These are phyloP conservation scores for Lucinisca nassula DNA, from an alignment of 2,888 invertebrate genomes.

Conservation along the genomic window DNA sequence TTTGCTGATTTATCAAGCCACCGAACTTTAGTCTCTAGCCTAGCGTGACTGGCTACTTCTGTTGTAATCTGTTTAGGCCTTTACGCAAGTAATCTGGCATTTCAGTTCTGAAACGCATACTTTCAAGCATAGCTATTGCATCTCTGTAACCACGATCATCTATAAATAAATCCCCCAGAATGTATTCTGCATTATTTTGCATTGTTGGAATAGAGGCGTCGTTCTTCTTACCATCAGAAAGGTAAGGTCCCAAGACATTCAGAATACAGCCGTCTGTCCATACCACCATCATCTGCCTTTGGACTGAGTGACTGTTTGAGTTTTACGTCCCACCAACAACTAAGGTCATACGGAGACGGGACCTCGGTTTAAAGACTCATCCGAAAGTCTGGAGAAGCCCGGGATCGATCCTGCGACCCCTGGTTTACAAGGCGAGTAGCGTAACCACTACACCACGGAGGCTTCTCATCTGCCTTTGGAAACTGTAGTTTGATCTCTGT, in stretches of 20 bases:
- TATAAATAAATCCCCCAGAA: not conserved
- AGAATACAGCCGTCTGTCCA: not conserved
- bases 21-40: not conserved
- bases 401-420: too few species aligned
- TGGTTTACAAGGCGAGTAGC: too few species aligned
- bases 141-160: not conserved
- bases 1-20: not conserved
- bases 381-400: too few species aligned
- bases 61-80: not conserved
- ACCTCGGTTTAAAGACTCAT: too few species aligned
- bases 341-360: too few species aligned
- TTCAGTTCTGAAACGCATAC: not conserved
- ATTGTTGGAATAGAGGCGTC: not conserved
- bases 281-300: not conserved
- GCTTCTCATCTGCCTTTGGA: slow-evolving; percentile 18
- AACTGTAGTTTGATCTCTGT: not conserved
- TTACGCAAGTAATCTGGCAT: slow-evolving; percentile 1
- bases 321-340: too few species aligned
- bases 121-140: not conserved
- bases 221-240: not conserved
- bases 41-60: not conserved
- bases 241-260: not conserved
- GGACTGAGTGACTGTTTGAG: too few species aligned
- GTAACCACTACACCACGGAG: too few species aligned
- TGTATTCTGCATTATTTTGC: not conserved